Base-by-base conservation (phyloP, 2,888 invertebrate species). In the Capitulum mitella region DNA sequence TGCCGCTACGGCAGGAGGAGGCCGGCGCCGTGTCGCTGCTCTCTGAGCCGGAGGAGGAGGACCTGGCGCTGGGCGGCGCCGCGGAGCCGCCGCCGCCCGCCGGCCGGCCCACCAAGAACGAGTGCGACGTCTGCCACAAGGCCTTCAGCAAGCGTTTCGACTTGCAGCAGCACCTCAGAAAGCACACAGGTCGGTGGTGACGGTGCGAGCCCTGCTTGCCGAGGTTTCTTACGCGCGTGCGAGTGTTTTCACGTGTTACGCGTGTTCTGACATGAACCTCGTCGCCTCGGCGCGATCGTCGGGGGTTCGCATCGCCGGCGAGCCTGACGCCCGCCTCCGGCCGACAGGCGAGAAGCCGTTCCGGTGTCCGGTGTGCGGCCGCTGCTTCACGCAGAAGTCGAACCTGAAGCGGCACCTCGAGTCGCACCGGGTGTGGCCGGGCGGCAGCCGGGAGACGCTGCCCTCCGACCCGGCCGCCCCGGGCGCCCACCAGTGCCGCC, bases 361-460 rank as follows among this genome's bases (percentile, higher is more conserved):
- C 78, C 81, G 80, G 79, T 87, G 87, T 82, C 88, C 89, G 40
- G 89, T 92, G 51, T 92, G 92, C 85, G 92, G 91, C 0, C 87
- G 91, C 79, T 90, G 91, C 80, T 92, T 92, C 84, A 88, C 89
- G 64, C 91, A 91, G 84, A 91, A 91, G 84, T 91, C 91, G 8
- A 91, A 92, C 84, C 89, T 92, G 77, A 91, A 91, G 84, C 90
- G 91, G 83, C 92, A 92, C 84, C 89, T 91, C 88, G 85, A 88
- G 64, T 89, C 91, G 40, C 92, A 92, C 83, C 78, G 87, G 86
- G 87, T 88, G 43, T 90, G 90, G 90, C 90, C 90, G 1, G 86
- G 88, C 82, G 88, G 89, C n/a, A 75, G 79, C 19, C 83, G 88
- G n/a, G 86, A 86, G 75, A 89, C 89, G 0, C 86, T 89, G 77